Evolutionary conservation across 1,140 invertebrate species (phyloP), one percentile per base, ranked within the genome.

Genomic region (Dolichoris vasculosae): DNA sequence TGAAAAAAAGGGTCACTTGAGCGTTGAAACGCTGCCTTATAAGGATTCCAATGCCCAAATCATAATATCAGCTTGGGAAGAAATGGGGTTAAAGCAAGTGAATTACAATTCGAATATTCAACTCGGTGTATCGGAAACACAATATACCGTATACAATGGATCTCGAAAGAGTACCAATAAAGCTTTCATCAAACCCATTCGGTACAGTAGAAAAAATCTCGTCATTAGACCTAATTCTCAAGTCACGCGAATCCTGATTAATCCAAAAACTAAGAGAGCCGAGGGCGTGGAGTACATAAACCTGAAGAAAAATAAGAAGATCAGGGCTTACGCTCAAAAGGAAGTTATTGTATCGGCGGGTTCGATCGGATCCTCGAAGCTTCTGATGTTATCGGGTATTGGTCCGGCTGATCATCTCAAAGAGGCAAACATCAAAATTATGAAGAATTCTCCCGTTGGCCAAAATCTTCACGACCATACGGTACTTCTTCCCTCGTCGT

Each of bases 391-490:
- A 8, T 91, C 90, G 7, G 90, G 90, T 17, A 85, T 91, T 40
- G 90, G 90, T 26, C 88, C 88, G 77, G 46, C 85, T 26, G 35
- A 82, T 38, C 30, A 82, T 2, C 75, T 86, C 8, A 13, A 55
- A 26, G 38, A 87, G 15, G 51, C 87, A 9, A 89, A 90, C 30
- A 93, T 94, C 32, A 84, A 88, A 20, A 35, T 90, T 0, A 85
- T 91, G 35, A 76, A 89, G 9, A 88, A 93, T 86, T 86, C 94
- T 13, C 88, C 89, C 0, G 93, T 94, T 6, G 94, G 93, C 13
- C 75, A 90, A 20, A 94, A 94, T 85, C 89, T 94, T 20, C 93
- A 95, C 84, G 94, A 95, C 83, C 95, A 95, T 81, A 67, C 94
- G 0, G 43, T 43, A n/a, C 20, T 84, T 3, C 26, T 71, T 63